Evolutionary conservation across 2,888 invertebrate genomes (phyloP).

Genomic region (Microplitis manilae): DNA sequence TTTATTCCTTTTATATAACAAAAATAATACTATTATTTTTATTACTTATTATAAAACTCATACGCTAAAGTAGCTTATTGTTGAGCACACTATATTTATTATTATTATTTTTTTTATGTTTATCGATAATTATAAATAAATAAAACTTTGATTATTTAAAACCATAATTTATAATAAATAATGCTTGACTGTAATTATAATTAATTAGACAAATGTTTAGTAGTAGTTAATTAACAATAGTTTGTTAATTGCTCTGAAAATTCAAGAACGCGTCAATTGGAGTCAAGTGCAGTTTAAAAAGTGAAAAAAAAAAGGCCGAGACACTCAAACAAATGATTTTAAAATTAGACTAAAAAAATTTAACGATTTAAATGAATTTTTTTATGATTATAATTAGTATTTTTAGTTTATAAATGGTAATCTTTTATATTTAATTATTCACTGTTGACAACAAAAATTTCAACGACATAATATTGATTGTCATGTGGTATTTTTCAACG

Average conservation of each 20-base stretch:
- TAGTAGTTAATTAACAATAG: neutral
- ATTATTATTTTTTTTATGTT: neutral
- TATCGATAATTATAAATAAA: too few species aligned
- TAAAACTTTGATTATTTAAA: too few species aligned
- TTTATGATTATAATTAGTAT: slow-evolving; percentile 8
- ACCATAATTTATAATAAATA: too few species aligned
- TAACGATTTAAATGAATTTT: neutral
- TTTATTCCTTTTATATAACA: neutral
- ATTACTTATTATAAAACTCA: neutral
- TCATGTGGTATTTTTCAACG: slow-evolving; percentile 46
- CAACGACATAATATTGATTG: slow-evolving; percentile 56
- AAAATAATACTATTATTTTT: neutral
- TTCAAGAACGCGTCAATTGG: slow-evolving; percentile 7
- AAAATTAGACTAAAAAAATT: neutral
- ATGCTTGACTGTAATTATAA: neutral
- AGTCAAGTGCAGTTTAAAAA: neutral
- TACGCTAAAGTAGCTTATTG: too few species aligned
- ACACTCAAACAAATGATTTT: neutral
- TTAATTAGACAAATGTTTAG: neutral
- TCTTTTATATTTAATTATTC: neutral
- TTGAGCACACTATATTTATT: neutral
- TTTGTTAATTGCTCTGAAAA: slow-evolving; percentile 4
- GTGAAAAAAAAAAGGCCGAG: neutral
- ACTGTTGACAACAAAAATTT: slow-evolving; percentile 42
- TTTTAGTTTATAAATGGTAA: neutral